Conservation (phyloP, 2,888 invertebrate species). For the Calameuta filiformis region DNA sequence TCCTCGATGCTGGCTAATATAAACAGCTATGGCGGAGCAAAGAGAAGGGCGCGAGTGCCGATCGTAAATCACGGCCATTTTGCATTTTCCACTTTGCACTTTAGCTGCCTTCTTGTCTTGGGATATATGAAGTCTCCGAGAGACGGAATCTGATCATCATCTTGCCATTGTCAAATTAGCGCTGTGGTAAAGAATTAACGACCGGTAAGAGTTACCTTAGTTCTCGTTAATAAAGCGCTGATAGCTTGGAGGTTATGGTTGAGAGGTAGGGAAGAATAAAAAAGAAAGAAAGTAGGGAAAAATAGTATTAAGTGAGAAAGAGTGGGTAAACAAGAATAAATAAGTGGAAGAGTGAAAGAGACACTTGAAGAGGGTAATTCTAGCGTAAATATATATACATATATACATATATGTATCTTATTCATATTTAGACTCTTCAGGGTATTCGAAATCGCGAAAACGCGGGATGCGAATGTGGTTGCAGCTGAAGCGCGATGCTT, state of each 20-base stretch:
- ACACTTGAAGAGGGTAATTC: not conserved
- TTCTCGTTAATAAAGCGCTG: not conserved
- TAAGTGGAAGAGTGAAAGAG: not conserved
- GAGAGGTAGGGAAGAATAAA: not conserved
- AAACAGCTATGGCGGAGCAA: not conserved
- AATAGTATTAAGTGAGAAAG: not conserved
- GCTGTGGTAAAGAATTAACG: not conserved
- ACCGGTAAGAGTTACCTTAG: not conserved
- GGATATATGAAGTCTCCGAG: not conserved
- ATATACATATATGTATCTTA: not conserved
- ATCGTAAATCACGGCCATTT: conserved; percentile 20
- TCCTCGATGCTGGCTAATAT: not conserved
- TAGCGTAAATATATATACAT: not conserved
- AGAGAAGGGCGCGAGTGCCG: not conserved
- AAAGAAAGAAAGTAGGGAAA: no score
- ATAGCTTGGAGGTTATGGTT: not conserved
- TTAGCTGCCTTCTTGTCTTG: not conserved
- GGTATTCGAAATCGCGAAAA: not conserved
- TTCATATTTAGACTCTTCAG: not conserved
- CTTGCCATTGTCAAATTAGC: not conserved
- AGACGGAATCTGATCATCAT: not conserved
- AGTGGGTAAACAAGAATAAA: not conserved
- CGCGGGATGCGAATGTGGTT: not conserved
- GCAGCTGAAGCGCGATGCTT: not conserved
- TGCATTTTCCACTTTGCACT: conserved; percentile 11